phyloP scores from a whole-genome alignment of 2,797 vertebrate genomes.

The Mormyrops attenuatus region DNA sequence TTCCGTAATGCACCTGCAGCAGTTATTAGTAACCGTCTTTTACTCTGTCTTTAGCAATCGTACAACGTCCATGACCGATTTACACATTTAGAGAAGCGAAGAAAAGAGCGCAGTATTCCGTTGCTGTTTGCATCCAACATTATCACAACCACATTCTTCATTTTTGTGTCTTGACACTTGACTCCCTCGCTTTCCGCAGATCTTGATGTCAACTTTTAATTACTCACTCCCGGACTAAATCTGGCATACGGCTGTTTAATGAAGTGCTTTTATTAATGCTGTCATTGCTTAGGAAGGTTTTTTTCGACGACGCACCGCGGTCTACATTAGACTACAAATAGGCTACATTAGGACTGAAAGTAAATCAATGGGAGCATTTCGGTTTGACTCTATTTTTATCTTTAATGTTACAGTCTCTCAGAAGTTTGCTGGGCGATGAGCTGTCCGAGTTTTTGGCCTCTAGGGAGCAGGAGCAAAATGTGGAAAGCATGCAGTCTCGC shows the following conservation, averaged over 20 bases:
- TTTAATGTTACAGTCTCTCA: constrained; percentile 56
- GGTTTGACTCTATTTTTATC: neutral
- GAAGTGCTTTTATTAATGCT: neutral
- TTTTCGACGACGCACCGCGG: neutral
- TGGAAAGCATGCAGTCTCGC: constrained; percentile 62
- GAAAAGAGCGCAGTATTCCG: neutral
- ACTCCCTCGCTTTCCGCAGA: neutral
- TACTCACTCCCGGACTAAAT: neutral
- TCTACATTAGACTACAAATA: too few relatives aligned
- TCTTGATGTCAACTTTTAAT: neutral
- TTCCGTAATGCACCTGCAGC: neutral
- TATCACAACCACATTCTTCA: neutral
- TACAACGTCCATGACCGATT: neutral
- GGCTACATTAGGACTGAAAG: neutral
- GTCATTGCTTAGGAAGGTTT: neutral
- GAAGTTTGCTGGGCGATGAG: constrained; percentile 69
- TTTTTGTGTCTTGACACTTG: neutral
- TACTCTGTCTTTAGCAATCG: neutral
- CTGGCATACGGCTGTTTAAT: neutral
- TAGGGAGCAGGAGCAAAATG: constrained; percentile 59
- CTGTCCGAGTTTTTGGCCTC: constrained; percentile 67
- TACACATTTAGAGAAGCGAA: neutral
- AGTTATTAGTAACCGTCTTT: neutral
- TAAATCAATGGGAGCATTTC: neutral
- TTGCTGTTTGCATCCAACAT: neutral